Percentiles rank a stretch among this genome's conserved stretches.
These are phyloP conservation scores for Gibbula magus DNA, from an alignment of 2,888 invertebrate genomes.

Conservation along the genomic window DNA sequence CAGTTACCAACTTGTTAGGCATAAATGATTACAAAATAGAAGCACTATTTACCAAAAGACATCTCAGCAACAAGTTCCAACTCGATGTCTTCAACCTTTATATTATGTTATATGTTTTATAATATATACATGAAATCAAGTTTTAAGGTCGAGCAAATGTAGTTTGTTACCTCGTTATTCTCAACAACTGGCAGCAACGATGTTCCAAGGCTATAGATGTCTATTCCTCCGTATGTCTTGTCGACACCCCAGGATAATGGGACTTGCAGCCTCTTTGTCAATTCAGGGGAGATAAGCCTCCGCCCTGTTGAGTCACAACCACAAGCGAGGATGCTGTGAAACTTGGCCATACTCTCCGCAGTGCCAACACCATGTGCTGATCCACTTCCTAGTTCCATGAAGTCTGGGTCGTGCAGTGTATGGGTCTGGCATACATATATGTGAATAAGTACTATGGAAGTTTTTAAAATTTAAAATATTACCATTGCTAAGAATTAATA, in stretches of 20 bases:
- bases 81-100: too few species aligned
- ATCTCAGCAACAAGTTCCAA: too few species aligned
- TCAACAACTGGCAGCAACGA: slow-evolving; percentile 58
- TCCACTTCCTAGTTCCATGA: slow-evolving; percentile 54
- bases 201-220: slow-evolving; percentile 59
- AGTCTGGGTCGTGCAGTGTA: slow-evolving; percentile 64
- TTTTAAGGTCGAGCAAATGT: too few species aligned
- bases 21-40: too few species aligned
- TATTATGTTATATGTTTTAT: too few species aligned
- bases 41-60: too few species aligned
- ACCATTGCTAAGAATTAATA: too few species aligned
- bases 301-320: slow-evolving; percentile 54
- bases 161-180: slow-evolving; percentile 54
- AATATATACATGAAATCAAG: too few species aligned
- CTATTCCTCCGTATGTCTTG: slow-evolving; percentile 49
- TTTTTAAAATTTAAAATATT: too few species aligned
- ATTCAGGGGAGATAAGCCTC: slow-evolving; percentile 47
- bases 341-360: slow-evolving; percentile 56
- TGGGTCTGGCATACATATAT: slow-evolving; percentile 35
- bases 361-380: slow-evolving; percentile 62
- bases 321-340: slow-evolving; percentile 61
- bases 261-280: slow-evolving; percentile 49
- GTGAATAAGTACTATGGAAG: neutral
- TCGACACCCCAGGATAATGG: slow-evolving; percentile 59
- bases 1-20: too few species aligned